These are phyloP conservation scores for Homalodisca vitripennis DNA, from an alignment of 1,140 invertebrate genomes.

Conservation along the genomic window DNA sequence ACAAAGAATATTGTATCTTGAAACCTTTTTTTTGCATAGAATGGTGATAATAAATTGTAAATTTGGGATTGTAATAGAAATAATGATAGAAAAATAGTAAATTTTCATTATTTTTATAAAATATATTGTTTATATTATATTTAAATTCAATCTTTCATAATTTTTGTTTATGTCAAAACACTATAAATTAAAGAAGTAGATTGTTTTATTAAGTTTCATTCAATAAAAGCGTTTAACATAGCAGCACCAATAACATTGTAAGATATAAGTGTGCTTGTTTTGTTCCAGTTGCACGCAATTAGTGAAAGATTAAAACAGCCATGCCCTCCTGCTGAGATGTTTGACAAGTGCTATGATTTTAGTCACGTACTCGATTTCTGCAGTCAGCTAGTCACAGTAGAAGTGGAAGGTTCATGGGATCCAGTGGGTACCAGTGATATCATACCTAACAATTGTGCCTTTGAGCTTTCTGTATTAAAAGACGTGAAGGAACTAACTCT, in stretches of 20 bases:
- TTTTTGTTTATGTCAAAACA: background rate
- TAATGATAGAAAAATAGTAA: no score
- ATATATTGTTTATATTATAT: no score
- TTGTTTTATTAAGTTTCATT: no score
- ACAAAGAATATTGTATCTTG: no score
- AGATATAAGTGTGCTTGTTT: no score
- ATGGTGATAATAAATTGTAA: no score
- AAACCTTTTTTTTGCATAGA: no score
- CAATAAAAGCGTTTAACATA: no score
- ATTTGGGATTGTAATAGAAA: no score
- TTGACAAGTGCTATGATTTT: conserved; percentile 72
- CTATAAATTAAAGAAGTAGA: conserved; percentile 6
- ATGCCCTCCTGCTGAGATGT: conserved; percentile 70
- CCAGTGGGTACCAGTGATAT: conserved; percentile 77
- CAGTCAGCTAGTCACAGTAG: conserved; percentile 65
- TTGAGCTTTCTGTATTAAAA: conserved; percentile 81
- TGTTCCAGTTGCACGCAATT: conserved; percentile 81
- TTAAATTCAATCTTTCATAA: background rate
- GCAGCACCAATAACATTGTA: no score
- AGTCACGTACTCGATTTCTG: conserved; percentile 89
- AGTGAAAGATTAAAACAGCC: conserved; percentile 83
- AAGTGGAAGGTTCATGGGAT: conserved; percentile 65
- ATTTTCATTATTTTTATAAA: no score
- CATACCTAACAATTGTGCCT: conserved; percentile 70
- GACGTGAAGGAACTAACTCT: conserved; percentile 62